These are phyloP conservation scores for Myotis planiceps DNA, from an alignment of 2,797 vertebrate genomes.

Conservation along the genomic window DNA sequence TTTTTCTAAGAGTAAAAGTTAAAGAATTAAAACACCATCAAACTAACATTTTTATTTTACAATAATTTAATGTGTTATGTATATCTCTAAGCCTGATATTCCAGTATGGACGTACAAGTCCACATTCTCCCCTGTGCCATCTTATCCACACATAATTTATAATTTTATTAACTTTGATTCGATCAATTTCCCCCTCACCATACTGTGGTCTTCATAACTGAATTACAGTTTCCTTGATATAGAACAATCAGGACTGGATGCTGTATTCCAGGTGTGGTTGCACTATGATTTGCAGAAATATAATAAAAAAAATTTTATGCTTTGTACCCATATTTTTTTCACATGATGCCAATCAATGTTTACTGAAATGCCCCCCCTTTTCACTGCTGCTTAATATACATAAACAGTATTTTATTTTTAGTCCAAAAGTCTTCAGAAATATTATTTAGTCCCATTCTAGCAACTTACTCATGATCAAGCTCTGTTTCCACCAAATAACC, in stretches of 20 bases:
- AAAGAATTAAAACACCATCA: constrained; percentile 22
- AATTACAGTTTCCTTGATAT: neutral
- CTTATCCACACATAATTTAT: neutral
- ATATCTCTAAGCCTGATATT: neutral
- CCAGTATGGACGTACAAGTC: neutral
- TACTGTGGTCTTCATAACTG: neutral
- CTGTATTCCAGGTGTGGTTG: neutral
- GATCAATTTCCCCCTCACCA: neutral
- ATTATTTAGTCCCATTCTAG: neutral
- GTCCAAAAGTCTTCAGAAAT: constrained; percentile 23
- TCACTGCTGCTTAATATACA: neutral
- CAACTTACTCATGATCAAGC: neutral
- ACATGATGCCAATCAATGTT: neutral
- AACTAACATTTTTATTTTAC: neutral
- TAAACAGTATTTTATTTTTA: constrained; percentile 12
- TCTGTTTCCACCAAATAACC: neutral
- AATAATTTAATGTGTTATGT: neutral
- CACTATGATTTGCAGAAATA: neutral
- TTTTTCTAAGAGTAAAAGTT: constrained; percentile 19
- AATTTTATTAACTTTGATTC: neutral
- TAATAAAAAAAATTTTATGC: neutral
- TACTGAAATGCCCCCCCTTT: neutral
- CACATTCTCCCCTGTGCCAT: neutral
- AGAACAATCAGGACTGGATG: neutral
- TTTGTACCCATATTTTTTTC: constrained; percentile 5